Conservation (phyloP, 35 echinoderm and acorn worm genomes). For the Hemicentrotus pulcherrimus region DNA sequence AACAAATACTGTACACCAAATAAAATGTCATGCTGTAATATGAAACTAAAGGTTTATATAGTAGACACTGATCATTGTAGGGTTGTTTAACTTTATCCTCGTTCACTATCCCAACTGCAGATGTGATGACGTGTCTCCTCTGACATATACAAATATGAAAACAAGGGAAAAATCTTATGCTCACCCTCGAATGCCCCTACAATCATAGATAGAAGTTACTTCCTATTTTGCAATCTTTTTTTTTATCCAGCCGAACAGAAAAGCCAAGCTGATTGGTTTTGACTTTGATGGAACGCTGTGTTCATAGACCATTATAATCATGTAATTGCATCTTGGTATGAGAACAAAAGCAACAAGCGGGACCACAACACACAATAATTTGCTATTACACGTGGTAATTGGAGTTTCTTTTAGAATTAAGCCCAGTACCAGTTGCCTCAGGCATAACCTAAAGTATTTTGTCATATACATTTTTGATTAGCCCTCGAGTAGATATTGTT, state of each 20-base stretch:
- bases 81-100: too few relatives aligned
- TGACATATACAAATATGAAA: not conserved
- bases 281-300: not conserved
- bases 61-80: too few relatives aligned
- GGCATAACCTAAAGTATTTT: not conserved
- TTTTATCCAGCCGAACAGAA: not conserved
- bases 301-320: constrained; percentile 19
- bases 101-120: too few relatives aligned
- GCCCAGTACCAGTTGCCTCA: not conserved
- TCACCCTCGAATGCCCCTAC: not conserved
- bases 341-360: constrained; percentile 9
- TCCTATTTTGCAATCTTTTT: not conserved
- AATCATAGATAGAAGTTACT: not conserved
- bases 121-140: not conserved
- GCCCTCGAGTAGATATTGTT: not conserved
- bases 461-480: not conserved
- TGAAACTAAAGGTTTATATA: too few relatives aligned
- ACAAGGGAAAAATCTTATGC: not conserved
- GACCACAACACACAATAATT: not conserved
- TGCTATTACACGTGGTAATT: constrained; percentile 18
- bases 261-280: not conserved
- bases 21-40: too few relatives aligned
- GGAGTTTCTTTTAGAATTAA: not conserved
- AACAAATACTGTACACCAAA: too few relatives aligned
- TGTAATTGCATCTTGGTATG: not conserved